phyloP scores from a whole-genome alignment of 2,888 invertebrate species.

The Caenorhabditis macrosperma region DNA sequence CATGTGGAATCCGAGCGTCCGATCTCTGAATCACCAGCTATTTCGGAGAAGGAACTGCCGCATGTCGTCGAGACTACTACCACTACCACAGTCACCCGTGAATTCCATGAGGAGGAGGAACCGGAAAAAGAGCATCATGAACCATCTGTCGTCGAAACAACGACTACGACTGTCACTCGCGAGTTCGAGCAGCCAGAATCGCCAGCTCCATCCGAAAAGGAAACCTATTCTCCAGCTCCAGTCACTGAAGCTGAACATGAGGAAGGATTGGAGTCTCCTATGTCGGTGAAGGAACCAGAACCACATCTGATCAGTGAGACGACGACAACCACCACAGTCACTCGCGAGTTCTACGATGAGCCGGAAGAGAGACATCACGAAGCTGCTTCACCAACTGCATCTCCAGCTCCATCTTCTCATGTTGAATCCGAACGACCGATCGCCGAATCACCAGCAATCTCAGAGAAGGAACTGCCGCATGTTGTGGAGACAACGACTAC shows the following conservation, averaged over 20 bases:
- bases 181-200: no score
- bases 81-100: conserved; percentile 14
- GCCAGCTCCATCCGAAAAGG: no score
- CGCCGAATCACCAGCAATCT: conserved; percentile 16
- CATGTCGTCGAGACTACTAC: conserved; percentile 11
- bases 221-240: neutral
- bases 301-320: conserved; percentile 25
- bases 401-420: conserved; percentile 11
- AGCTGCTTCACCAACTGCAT: neutral
- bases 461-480: neutral
- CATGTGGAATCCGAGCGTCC: conserved; percentile 17
- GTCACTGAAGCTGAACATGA: no score
- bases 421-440: neutral
- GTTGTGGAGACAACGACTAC: conserved; percentile 10
- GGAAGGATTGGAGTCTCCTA: no score
- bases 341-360: conserved; percentile 21
- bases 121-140: conserved; percentile 3
- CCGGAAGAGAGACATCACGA: conserved; percentile 10
- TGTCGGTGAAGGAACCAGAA: no score
- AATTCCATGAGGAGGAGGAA: conserved; percentile 13
- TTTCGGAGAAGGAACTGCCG: neutral
- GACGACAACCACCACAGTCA: conserved; percentile 24
- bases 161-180: conserved; percentile 31
- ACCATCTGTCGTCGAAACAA: conserved; percentile 12
- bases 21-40: conserved; percentile 8